These are phyloP conservation scores for Xiphorhynchus erythropygius DNA, from an alignment of 2,797 vertebrate genomes.

Conservation along the genomic window DNA sequence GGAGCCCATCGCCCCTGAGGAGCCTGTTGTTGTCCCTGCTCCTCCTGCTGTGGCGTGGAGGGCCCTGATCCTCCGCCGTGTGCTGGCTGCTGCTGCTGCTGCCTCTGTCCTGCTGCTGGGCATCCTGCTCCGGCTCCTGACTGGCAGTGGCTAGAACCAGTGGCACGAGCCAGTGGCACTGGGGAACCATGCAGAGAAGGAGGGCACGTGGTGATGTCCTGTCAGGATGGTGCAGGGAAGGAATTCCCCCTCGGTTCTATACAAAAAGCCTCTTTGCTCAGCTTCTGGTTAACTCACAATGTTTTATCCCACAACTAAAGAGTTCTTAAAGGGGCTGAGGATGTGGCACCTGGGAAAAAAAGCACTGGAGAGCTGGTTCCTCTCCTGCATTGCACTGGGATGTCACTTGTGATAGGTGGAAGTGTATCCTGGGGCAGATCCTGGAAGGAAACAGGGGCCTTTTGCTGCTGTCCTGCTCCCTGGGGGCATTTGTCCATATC, in stretches of 20 bases:
- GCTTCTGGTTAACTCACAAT: neutral
- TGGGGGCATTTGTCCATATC: neutral
- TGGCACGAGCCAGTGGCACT: neutral
- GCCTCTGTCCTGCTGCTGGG: constrained; percentile 77
- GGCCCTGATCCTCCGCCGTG: constrained; percentile 68
- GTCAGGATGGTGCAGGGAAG: neutral
- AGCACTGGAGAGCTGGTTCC: neutral
- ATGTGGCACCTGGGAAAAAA: neutral
- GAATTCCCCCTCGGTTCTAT: neutral
- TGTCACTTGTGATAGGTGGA: fast-evolving
- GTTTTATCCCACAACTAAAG: neutral
- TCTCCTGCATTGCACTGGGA: neutral
- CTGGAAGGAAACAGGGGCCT: fast-evolving
- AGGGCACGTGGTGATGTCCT: neutral
- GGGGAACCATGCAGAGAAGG: neutral
- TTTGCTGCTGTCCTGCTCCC: neutral
- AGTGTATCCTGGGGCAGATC: neutral
- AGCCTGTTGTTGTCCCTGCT: neutral
- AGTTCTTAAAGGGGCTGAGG: neutral
- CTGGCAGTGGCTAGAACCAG: neutral
- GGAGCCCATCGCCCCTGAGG: neutral
- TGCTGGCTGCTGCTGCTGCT: constrained; percentile 71
- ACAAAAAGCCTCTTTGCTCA: neutral
- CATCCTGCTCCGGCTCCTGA: constrained; percentile 74
- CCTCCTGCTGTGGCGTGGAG: neutral